Evolutionary conservation across 2,797 vertebrate genomes (phyloP), one percentile per base, ranked within the genome.

Genomic region (Lithobates pipiens): DNA sequence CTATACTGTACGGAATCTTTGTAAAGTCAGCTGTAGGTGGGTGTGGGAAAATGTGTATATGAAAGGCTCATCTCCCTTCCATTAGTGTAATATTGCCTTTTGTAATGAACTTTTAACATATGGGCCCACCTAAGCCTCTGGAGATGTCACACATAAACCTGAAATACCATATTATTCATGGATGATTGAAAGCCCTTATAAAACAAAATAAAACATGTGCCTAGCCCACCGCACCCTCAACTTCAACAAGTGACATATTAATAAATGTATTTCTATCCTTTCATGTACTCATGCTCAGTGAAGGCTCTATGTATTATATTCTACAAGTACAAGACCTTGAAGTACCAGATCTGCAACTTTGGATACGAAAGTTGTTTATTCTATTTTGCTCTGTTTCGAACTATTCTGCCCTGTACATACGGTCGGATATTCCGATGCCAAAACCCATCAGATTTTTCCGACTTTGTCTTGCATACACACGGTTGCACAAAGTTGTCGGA

Each of bases 21-120:
- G n/a, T 25, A 25, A 25, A 65, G 23, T 65, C 7, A 9, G 61
- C n/a, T 23, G 32, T 10, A 61, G n/a, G 32, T 42, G 69, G 79
- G 68, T 21, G 79, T 81, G 79, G 23, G 79, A 81, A 25, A 46
- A 65, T 25, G n/a, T 65, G 8, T 65, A n/a, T 69, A 68, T 68
- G 50, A 71, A 25, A 5, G 25, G 44, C 29, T 9, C 50, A 36
- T 32, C 23, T 57, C 21, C 46, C 50, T 23, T 54, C 50, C 23
- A 15, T 73, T 32, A 5, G 23, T 81, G 46, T 63, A 61, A 39
- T 27, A 27, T 32, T 42, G 23, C 27, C 29, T 68, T 50, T 65
- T 50, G 11, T 79, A 79, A 69, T 29, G 39, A 79, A 23, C 63
- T 21, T n/a, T 18, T 3, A 72, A 25, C 7, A 6, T 36, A 65